phyloP scores from a whole-genome alignment of 2,888 invertebrate species.

The Athripsodes cinereus region DNA sequence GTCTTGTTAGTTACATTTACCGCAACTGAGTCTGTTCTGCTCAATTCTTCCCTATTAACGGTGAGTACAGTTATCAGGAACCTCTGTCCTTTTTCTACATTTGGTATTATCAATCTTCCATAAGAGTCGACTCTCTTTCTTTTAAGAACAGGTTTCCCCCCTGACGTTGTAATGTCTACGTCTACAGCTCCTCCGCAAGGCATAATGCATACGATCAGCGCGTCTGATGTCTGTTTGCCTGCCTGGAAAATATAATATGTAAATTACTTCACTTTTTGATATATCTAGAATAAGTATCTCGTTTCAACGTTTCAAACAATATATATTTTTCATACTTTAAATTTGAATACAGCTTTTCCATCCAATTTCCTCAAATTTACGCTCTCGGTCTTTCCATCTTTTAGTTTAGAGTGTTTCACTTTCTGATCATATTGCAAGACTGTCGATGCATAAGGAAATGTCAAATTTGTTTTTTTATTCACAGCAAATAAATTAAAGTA shows the following conservation, averaged over 20 bases:
- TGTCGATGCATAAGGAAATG: constrained; percentile 44
- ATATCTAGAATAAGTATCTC: no score
- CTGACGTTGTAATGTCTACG: constrained; percentile 36
- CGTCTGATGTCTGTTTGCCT: constrained; percentile 29
- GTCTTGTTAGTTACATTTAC: constrained; percentile 34
- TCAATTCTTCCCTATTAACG: constrained; percentile 45
- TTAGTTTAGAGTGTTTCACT: constrained; percentile 35
- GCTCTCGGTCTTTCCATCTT: constrained; percentile 43
- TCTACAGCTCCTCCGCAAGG: constrained; percentile 52
- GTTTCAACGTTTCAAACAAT: no score
- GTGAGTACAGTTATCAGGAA: constrained; percentile 48
- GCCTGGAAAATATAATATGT: constrained; percentile 28
- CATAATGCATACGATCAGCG: constrained; percentile 41
- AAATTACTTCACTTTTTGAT: neutral
- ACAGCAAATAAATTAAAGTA: constrained; percentile 51
- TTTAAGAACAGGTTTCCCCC: constrained; percentile 14
- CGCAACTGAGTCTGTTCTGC: constrained; percentile 46
- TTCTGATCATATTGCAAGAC: constrained; percentile 36
- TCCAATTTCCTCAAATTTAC: constrained; percentile 47
- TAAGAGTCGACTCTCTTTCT: constrained; percentile 38
- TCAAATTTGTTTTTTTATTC: constrained; percentile 44
- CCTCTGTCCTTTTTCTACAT: constrained; percentile 37
- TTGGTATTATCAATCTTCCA: constrained; percentile 39
- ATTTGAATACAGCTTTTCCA: constrained; percentile 49
- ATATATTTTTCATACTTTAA: constrained; percentile 40